Conservation (phyloP, 2,888 invertebrate genomes). For the Ferdinandea cuprea region DNA sequence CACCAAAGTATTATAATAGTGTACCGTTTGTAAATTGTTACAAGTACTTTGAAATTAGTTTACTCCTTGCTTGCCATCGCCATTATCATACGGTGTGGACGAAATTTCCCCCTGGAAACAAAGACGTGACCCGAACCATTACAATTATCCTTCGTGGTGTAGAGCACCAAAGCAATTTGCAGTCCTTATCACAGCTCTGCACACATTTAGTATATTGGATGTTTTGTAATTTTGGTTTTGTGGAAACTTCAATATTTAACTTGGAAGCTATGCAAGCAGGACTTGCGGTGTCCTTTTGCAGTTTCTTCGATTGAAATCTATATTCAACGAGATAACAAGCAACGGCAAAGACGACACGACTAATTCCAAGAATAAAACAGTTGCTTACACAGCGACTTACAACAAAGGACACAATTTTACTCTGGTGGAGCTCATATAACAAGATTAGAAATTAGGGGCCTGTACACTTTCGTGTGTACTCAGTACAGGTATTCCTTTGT, state of each 20-base stretch:
- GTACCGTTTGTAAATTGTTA: neutral
- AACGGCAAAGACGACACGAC: neutral
- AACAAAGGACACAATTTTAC: slow-evolving; percentile 23
- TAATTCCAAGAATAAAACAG: neutral
- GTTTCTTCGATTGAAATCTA: slow-evolving; percentile 12
- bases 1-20: neutral
- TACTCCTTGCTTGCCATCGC: slow-evolving; percentile 6
- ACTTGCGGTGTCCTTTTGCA: slow-evolving; percentile 8
- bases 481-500: neutral
- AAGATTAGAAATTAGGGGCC: neutral
- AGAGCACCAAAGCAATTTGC: slow-evolving; percentile 4
- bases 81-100: slow-evolving; percentile 25
- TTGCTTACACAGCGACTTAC: slow-evolving; percentile 27
- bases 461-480: neutral
- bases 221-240: slow-evolving; percentile 38
- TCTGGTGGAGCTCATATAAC: too few species aligned
- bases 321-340: neutral
- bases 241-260: slow-evolving; percentile 34
- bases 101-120: slow-evolving; percentile 4
- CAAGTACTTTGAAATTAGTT: slow-evolving; percentile 44
- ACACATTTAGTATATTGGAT: slow-evolving; percentile 5
- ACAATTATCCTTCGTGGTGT: slow-evolving; percentile 20
- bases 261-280: slow-evolving; percentile 33
- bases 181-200: slow-evolving; percentile 28
- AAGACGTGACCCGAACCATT: slow-evolving; percentile 33